Base-by-base conservation (phyloP, 92 coral and sea anemone genomes). In the Isaurus tuberculatus region DNA sequence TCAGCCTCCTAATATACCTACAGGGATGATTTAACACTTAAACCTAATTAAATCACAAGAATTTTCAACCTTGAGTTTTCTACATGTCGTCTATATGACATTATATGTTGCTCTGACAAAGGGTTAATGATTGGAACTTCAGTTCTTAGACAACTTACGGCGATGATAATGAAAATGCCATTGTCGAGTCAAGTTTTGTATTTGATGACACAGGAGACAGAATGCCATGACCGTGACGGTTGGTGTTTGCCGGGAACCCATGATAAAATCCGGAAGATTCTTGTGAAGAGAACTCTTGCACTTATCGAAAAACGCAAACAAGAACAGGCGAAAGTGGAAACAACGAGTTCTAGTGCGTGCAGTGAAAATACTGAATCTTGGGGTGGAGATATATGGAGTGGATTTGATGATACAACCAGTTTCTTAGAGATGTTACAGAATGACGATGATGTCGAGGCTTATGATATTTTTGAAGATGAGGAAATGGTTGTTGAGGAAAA, bases 381-480 rank as follows among this genome's bases (percentile, higher is more conserved):
- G 86, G 65, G 81, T 28, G 86, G 48, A 31, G 92, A 84, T 10
- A 73, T 75, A 65, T 92, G 91, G 92, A 83, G 64, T 0, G 90
- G 85, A 1, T 92, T 94, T 43, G 91, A 89, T 31, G 93, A 91
- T 3, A 92, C 89, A 4, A 89, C 87, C 65, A 81, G 87, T 25
- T 96, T 88, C 83, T 86, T 94, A 27, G 98, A 96, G 37, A 85
- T 93, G 87, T 72, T 94, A 13, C 85, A 92, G 81, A 88, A 93
- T 9, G 98, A 94, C 83, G 99, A 96, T 63, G 97, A 92, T 51
- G 90, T 96, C 25, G 99, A 96, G 61, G 92, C 98, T 17, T 94
- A 91, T 63, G 98, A 94, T 36, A 81, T 94, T 16, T 75, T 89
- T 8, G 98, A 92, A 26, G 99, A 92, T 60, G 79, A 63, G 29